Conservation (phyloP, 2,888 invertebrate species). For the Monochamus alternatus region DNA sequence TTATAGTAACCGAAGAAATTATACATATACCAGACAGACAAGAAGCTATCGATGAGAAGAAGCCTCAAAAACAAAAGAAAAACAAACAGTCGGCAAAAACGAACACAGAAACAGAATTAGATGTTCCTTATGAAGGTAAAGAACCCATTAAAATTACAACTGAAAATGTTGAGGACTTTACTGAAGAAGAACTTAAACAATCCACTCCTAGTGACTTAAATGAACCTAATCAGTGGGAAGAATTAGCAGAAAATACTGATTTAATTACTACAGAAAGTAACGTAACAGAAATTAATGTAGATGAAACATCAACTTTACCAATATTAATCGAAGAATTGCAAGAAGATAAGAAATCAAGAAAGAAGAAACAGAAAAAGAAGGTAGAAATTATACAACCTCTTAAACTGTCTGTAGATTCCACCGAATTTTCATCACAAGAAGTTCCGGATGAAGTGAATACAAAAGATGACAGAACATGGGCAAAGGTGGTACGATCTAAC, state of each 20-base stretch:
- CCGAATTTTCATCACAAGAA: slow-evolving; percentile 8
- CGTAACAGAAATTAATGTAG: neutral
- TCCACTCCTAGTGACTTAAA: neutral
- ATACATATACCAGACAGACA: slow-evolving; percentile 40
- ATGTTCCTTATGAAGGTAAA: neutral
- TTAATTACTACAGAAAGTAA: neutral
- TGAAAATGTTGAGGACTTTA: slow-evolving; percentile 1
- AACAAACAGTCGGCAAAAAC: slow-evolving; percentile 11
- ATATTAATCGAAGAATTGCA: neutral
- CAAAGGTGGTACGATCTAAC: neutral
- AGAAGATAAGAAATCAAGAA: slow-evolving; percentile 21
- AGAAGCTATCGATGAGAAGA: slow-evolving; percentile 16
- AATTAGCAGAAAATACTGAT: neutral
- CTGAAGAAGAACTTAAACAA: neutral
- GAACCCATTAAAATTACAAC: neutral
- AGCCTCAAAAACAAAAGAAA: slow-evolving; percentile 20
- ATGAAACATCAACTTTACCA: neutral
- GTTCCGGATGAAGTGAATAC: slow-evolving; percentile 1
- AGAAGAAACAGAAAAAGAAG: slow-evolving; percentile 26
- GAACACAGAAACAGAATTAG: slow-evolving; percentile 4
- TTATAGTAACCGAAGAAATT: slow-evolving; percentile 50
- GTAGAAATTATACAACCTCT: neutral
- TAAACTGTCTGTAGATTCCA: neutral
- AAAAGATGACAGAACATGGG: neutral
- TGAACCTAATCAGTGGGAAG: neutral